Evolutionary conservation across 64 coral and sea anemone genomes (phyloP).

Genomic region (Anthopleura sola): DNA sequence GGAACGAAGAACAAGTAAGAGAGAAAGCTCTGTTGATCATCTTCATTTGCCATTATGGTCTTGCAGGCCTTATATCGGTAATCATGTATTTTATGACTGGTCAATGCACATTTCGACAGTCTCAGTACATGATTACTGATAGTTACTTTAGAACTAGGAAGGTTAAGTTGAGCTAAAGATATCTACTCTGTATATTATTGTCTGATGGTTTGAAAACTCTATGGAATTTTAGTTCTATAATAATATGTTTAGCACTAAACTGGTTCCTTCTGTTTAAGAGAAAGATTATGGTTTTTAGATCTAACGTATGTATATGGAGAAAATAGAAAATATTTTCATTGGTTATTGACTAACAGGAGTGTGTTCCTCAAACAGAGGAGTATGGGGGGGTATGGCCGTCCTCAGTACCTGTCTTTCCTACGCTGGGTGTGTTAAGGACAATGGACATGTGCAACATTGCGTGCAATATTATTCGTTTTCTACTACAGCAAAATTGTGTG

Average conservation of each 20-base stretch:
- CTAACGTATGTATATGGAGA: not conserved
- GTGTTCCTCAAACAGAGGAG: not conserved
- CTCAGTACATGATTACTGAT: not conserved
- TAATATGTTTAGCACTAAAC: not conserved
- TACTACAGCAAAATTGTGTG: too few relatives aligned
- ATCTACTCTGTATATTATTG: not conserved
- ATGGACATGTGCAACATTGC: too few relatives aligned
- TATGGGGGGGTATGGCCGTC: too few relatives aligned
- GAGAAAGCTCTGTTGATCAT: not conserved
- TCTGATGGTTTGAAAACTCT: not conserved
- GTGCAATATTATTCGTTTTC: too few relatives aligned
- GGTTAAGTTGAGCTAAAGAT: not conserved
- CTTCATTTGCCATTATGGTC: not conserved
- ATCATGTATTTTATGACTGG: too few relatives aligned
- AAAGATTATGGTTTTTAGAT: not conserved
- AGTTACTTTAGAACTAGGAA: not conserved
- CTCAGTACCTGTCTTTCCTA: too few relatives aligned
- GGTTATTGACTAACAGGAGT: too few relatives aligned
- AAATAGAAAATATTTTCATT: too few relatives aligned
- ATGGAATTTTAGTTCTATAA: not conserved
- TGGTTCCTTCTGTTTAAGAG: not conserved
- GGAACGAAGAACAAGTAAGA: constrained; percentile 36
- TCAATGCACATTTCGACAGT: too few relatives aligned
- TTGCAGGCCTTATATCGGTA: not conserved
- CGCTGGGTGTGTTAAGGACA: too few relatives aligned